Evolutionary conservation across 1,140 invertebrate genomes (phyloP).

Genomic region (Orchestia grillus): DNA sequence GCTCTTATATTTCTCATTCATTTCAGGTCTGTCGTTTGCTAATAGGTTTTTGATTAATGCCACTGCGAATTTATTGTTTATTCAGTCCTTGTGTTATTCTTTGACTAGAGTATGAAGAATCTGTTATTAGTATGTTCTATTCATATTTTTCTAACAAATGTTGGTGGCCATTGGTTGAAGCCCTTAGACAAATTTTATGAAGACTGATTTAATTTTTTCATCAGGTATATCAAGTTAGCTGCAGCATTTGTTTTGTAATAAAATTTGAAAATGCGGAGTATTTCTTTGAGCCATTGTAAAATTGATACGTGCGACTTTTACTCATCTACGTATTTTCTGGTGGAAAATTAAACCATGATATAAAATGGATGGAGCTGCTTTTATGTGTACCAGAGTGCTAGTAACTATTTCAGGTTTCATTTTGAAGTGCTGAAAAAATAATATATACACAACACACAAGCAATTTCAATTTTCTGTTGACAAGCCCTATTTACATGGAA

Average conservation of each 20-base stretch:
- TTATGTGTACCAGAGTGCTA: background rate
- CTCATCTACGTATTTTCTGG: too few species aligned
- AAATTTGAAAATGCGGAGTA: background rate
- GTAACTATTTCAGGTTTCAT: background rate
- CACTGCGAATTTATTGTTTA: too few species aligned
- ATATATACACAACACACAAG: background rate
- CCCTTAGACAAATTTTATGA: background rate
- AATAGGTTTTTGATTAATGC: too few species aligned
- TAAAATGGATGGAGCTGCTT: background rate
- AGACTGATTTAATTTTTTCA: background rate
- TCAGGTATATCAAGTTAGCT: background rate
- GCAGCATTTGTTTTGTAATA: background rate
- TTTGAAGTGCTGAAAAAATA: background rate
- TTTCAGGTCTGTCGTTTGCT: too few species aligned
- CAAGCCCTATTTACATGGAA: too few species aligned
- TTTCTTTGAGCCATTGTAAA: background rate
- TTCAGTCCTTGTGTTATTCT: too few species aligned
- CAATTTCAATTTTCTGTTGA: too few species aligned
- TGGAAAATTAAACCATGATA: background rate
- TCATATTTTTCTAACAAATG: background rate
- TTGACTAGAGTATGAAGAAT: too few species aligned
- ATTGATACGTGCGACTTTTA: background rate
- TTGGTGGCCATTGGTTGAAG: background rate
- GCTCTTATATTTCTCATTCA: too few species aligned
- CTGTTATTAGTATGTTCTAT: too few species aligned